A percentile compares a stretch with the other conserved stretches of the same genome.
Evolutionary conservation across 2,113 vertebrate species (phyloP).

Genomic region (Xiphias gladius): DNA sequence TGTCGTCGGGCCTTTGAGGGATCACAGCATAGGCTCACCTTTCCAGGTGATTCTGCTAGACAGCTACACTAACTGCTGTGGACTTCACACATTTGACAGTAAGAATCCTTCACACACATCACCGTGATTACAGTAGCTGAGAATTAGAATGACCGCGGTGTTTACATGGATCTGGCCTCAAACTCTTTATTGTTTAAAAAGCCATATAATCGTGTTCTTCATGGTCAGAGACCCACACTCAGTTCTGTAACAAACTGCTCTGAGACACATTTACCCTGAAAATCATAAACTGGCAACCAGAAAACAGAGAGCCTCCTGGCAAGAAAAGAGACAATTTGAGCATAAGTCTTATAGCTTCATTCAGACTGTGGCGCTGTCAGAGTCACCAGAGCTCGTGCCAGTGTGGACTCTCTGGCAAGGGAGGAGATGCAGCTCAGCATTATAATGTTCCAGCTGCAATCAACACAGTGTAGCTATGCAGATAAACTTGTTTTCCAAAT

Average conservation of each 20-base stretch:
- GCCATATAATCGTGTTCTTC: constrained; percentile 1
- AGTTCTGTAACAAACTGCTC: background rate
- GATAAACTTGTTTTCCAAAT: constrained; percentile 30
- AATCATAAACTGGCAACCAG: constrained; percentile 2
- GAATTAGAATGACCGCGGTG: background rate
- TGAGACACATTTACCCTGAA: constrained; percentile 1
- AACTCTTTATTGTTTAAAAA: constrained; percentile 10
- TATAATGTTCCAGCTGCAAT: constrained; percentile 76
- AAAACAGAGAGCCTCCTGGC: constrained; percentile 30
- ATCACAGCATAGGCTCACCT: background rate
- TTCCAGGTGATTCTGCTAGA: no score
- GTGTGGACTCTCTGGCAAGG: constrained; percentile 39
- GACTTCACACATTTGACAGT: no score
- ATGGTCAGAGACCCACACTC: constrained; percentile 5
- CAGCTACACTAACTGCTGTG: no score
- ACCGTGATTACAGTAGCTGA: background rate
- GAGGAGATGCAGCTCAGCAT: constrained; percentile 71
- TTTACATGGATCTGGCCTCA: background rate
- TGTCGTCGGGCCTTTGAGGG: background rate
- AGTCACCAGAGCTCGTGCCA: constrained; percentile 49
- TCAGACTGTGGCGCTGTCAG: constrained; percentile 46
- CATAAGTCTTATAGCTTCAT: constrained; percentile 37
- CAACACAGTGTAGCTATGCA: constrained; percentile 37
- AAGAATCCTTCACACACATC: background rate
- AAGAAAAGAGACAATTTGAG: constrained; percentile 43